phyloP scores from a whole-genome alignment of 1,140 invertebrate genomes.

The Coenobita brevimanus region DNA sequence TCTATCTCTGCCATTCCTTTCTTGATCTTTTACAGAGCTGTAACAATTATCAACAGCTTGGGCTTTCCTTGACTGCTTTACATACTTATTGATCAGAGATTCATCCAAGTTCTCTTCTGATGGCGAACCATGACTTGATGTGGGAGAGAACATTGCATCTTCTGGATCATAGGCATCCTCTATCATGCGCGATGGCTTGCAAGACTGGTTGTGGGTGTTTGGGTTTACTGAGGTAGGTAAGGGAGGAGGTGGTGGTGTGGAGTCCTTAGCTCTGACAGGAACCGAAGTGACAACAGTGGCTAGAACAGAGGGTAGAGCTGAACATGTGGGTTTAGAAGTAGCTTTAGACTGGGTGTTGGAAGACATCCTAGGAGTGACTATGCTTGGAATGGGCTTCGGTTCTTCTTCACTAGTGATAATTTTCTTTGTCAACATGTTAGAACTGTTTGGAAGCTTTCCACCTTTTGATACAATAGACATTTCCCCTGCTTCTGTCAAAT shows the following conservation, averaged over 20 bases:
- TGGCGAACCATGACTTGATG: conserved; percentile 5
- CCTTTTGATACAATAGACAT: too few relatives aligned
- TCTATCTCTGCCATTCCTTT: neutral
- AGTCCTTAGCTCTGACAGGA: neutral
- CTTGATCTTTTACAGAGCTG: conserved; percentile 10
- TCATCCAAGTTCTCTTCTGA: conserved; percentile 34
- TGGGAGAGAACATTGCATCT: conserved; percentile 47
- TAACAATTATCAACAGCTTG: neutral
- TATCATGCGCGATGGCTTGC: neutral
- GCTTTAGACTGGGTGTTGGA: neutral
- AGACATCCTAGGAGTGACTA: neutral
- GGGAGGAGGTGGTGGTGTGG: conserved; percentile 18
- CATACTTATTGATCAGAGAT: conserved; percentile 47
- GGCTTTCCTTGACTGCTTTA: neutral
- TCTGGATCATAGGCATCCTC: conserved; percentile 55
- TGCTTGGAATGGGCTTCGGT: conserved; percentile 7
- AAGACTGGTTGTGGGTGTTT: neutral
- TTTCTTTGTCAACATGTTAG: too few relatives aligned
- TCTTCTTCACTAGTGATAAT: neutral
- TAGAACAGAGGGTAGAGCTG: too few relatives aligned
- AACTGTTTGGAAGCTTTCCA: too few relatives aligned
- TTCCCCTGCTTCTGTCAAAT: too few relatives aligned
- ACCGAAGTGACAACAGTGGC: too few relatives aligned
- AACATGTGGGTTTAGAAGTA: neutral
- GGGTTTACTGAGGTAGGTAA: neutral